Evolutionary conservation across 1,140 invertebrate species (phyloP).

Genomic region (Holcopasites calliopsidis): DNA sequence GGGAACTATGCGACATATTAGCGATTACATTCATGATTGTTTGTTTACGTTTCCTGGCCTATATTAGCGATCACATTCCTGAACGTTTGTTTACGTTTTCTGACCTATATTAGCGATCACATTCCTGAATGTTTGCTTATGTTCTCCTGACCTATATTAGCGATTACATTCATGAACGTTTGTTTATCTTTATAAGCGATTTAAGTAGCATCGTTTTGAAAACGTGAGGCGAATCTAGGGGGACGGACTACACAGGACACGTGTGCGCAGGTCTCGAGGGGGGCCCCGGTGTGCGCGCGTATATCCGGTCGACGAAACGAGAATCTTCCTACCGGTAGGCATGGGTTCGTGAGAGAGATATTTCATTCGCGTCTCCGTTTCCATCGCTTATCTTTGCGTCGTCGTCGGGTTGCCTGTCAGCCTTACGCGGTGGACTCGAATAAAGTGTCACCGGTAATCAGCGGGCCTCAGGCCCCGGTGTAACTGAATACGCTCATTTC

Average conservation of each 20-base stretch:
- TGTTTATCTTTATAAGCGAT: too few species aligned
- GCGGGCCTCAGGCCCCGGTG: conserved; percentile 6
- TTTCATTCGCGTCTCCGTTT: conserved; percentile 67
- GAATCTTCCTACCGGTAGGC: conserved; percentile 55
- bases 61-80: too few species aligned
- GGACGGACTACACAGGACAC: conserved; percentile 43
- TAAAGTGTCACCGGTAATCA: conserved; percentile 33
- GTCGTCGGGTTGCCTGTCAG: conserved; percentile 55
- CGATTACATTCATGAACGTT: too few species aligned
- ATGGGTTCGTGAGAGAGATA: conserved; percentile 66
- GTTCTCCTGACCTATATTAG: too few species aligned
- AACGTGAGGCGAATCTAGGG: too few species aligned
- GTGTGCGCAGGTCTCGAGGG: conserved; percentile 24
- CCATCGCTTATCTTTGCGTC: conserved; percentile 59
- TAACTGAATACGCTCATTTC: conserved; percentile 31
- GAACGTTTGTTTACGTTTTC: too few species aligned
- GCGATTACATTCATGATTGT: too few species aligned
- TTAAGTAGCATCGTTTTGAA: too few species aligned
- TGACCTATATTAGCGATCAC: too few species aligned
- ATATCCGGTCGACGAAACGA: conserved; percentile 47
- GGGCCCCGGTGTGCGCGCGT: conserved; percentile 17
- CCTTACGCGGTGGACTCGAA: conserved; percentile 27
- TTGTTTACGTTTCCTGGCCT: too few species aligned
- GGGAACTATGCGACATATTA: too few species aligned
- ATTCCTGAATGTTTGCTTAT: too few species aligned